phyloP scores from a whole-genome alignment of 2,113 vertebrate genomes.

The Tragelaphus buxtoni region DNA sequence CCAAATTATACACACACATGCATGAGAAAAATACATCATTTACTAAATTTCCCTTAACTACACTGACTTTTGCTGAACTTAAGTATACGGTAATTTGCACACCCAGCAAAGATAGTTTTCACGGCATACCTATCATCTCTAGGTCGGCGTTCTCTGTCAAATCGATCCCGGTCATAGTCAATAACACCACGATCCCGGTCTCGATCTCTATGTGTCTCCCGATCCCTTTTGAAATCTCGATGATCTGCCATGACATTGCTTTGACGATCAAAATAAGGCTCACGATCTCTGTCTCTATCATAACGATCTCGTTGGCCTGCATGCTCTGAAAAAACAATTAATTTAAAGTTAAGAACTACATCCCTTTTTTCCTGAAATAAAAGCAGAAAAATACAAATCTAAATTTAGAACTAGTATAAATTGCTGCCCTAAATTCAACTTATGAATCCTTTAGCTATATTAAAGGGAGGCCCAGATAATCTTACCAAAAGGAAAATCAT shows the following conservation, averaged over 20 bases:
- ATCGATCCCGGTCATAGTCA: slow-evolving; percentile 93
- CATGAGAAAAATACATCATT: neutral
- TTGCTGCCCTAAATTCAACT: slow-evolving; percentile 28
- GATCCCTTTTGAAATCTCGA: slow-evolving; percentile 92
- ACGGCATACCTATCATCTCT: slow-evolving; percentile 89
- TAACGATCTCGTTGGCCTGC: slow-evolving; percentile 86
- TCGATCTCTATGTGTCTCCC: slow-evolving; percentile 84
- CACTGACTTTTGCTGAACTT: neutral
- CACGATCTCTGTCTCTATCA: slow-evolving; percentile 88
- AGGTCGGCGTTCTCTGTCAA: slow-evolving; percentile 90
- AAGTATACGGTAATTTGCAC: neutral
- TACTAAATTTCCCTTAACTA: neutral
- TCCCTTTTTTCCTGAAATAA: neutral
- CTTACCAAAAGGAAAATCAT: slow-evolving; percentile 13
- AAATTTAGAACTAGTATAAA: slow-evolving; percentile 43
- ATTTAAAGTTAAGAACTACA: slow-evolving; percentile 5
- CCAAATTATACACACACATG: neutral
- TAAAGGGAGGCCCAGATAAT: slow-evolving; percentile 26
- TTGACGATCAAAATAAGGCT: slow-evolving; percentile 90
- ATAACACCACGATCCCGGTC: slow-evolving; percentile 82
- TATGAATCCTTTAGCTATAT: neutral
- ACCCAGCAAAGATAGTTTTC: neutral
- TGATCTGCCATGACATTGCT: slow-evolving; percentile 88
- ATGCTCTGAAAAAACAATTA: slow-evolving; percentile 80
- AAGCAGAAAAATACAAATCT: slow-evolving; percentile 20